Evolutionary conservation across 2,888 invertebrate species (phyloP).

Genomic region (Plagiodera versicolora): DNA sequence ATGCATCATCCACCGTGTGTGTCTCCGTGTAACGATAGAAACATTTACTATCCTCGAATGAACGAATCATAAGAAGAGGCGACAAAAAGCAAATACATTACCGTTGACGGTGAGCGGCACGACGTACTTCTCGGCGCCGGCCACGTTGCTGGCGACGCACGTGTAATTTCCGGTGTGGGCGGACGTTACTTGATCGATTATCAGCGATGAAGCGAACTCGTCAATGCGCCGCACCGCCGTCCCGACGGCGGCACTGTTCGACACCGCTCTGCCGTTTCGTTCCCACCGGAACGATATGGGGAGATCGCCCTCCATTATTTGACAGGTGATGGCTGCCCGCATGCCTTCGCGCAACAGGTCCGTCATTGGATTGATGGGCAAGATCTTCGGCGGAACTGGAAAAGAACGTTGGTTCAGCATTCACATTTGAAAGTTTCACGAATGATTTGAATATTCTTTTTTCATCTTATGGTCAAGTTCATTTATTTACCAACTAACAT

Average conservation of each 20-base stretch:
- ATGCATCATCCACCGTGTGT: no score
- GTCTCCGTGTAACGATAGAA: no score
- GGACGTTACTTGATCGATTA: constrained; percentile 83
- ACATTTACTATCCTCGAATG: no score
- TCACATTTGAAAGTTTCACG: no score
- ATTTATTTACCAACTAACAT: no score
- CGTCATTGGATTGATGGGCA: constrained; percentile 81
- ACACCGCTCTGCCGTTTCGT: constrained; percentile 75
- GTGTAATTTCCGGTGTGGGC: constrained; percentile 88
- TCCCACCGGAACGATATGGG: constrained; percentile 92
- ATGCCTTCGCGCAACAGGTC: constrained; percentile 80
- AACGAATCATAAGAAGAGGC: no score
- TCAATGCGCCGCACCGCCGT: constrained; percentile 67
- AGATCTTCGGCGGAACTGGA: constrained; percentile 80
- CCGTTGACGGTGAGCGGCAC: constrained; percentile 83
- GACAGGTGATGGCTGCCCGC: constrained; percentile 87
- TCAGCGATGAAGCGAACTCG: constrained; percentile 82
- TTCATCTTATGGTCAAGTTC: no score
- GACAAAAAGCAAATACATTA: no score
- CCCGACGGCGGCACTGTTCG: constrained; percentile 54
- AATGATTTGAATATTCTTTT: no score
- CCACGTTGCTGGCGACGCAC: constrained; percentile 88
- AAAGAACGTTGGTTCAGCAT: constrained; percentile 24
- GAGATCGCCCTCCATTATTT: constrained; percentile 89
- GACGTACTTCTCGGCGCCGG: constrained; percentile 75